Conservation (phyloP, 2,797 vertebrate genomes). For the Mormyrops attenuatus region DNA sequence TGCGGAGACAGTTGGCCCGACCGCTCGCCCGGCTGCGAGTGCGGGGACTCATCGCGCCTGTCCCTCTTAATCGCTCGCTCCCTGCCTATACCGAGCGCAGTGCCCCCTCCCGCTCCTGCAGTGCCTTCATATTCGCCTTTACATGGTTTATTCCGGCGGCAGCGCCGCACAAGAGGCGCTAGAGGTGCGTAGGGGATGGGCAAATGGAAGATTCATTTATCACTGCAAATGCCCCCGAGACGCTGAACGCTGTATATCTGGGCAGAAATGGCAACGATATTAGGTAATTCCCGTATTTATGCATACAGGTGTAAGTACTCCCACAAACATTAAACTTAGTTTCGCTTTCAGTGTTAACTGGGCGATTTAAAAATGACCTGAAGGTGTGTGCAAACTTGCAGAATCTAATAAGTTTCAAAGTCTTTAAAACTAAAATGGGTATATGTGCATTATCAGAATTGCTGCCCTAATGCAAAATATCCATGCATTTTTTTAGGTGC, state of each 20-base stretch:
- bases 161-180: background rate
- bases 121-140: background rate
- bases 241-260: background rate
- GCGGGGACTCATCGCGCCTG: background rate
- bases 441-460: background rate
- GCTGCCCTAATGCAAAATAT: background rate
- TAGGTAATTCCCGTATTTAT: background rate
- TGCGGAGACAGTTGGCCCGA: background rate
- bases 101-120: background rate
- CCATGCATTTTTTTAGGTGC: background rate
- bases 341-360: background rate
- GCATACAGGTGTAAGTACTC: background rate
- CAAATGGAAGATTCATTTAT: background rate
- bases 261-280: background rate
- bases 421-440: background rate
- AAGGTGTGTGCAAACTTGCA: background rate
- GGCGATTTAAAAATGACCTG: background rate
- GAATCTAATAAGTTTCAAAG: background rate
- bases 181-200: background rate
- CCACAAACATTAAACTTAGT: background rate
- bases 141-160: constrained; percentile 1
- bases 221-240: background rate
- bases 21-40: background rate
- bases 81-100: background rate
- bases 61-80: background rate